phyloP scores from a whole-genome alignment of 2,797 vertebrate species.

The Fistularia commersonii region DNA sequence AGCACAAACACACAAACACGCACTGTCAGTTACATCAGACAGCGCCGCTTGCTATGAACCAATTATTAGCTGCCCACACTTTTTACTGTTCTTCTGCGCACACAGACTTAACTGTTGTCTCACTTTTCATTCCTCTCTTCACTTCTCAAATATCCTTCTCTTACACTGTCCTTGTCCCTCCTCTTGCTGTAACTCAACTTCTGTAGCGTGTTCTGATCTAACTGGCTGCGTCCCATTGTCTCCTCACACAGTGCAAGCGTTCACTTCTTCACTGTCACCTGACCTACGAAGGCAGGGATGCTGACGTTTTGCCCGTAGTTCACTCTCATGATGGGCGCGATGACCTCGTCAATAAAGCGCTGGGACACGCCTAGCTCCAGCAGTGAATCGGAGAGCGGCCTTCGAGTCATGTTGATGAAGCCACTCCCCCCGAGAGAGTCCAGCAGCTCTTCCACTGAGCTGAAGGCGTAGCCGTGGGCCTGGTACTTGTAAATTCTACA shows the following conservation, averaged over 20 bases:
- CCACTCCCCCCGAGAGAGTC: constrained; percentile 87
- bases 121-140: constrained; percentile 38
- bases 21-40: constrained; percentile 17
- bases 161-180: constrained; percentile 4
- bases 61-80: constrained; percentile 55
- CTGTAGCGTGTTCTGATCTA: neutral
- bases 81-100: constrained; percentile 39
- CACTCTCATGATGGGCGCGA: constrained; percentile 89
- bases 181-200: constrained; percentile 30
- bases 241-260: neutral
- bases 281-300: constrained; percentile 96
- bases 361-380: constrained; percentile 92
- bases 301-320: constrained; percentile 92
- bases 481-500: constrained; percentile 97
- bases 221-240: neutral
- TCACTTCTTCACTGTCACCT: constrained; percentile 35
- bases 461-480: constrained; percentile 93
- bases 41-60: constrained; percentile 39
- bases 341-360: constrained; percentile 93
- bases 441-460: constrained; percentile 89
- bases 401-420: constrained; percentile 94
- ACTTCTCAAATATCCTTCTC: constrained; percentile 15
- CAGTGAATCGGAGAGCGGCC: constrained; percentile 88
- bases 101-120: constrained; percentile 31
- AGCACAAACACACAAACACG: constrained; percentile 23